A percentile compares a stretch with the other conserved stretches of the same genome.
phyloP scores from a whole-genome alignment of 2,888 invertebrate species.

The Thera obeliscata region DNA sequence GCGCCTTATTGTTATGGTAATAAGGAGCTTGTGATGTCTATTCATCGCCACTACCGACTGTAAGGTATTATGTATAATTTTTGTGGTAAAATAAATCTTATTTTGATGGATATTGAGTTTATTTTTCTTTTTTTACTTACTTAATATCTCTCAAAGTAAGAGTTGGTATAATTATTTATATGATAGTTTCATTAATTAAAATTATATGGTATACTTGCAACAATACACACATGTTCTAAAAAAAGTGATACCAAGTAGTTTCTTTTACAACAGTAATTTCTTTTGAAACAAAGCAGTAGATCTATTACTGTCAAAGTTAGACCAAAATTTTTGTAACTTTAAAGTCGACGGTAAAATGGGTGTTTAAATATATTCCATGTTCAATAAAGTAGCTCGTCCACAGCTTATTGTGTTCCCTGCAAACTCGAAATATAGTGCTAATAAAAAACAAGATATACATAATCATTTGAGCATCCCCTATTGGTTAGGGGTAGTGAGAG shows the following conservation, averaged over 20 bases:
- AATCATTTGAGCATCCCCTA: background rate
- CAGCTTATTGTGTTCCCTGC: constrained; percentile 12
- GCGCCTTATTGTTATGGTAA: constrained; percentile 36
- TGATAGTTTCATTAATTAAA: constrained; percentile 13
- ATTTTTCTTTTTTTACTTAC: constrained; percentile 25
- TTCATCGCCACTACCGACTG: constrained; percentile 48
- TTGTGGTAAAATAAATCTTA: constrained; percentile 39
- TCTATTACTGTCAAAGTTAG: background rate
- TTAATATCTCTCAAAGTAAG: constrained; percentile 33
- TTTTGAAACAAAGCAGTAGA: background rate
- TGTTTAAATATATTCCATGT: constrained; percentile 1
- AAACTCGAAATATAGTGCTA: background rate
- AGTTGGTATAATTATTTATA: constrained; percentile 18
- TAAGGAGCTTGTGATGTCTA: constrained; percentile 55
- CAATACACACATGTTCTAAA: background rate
- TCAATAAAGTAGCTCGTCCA: background rate
- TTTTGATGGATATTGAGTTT: constrained; percentile 39
- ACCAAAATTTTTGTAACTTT: constrained; percentile 1
- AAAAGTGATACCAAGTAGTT: background rate
- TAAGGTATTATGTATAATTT: constrained; percentile 42
- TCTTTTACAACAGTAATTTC: background rate
- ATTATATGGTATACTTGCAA: background rate
- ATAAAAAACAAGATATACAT: background rate
- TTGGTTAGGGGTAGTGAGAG: constrained; percentile 1
- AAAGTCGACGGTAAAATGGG: constrained; percentile 6